These are phyloP conservation scores for Junonia oenone DNA, from an alignment of 2,888 invertebrate genomes.

Conservation along the genomic window DNA sequence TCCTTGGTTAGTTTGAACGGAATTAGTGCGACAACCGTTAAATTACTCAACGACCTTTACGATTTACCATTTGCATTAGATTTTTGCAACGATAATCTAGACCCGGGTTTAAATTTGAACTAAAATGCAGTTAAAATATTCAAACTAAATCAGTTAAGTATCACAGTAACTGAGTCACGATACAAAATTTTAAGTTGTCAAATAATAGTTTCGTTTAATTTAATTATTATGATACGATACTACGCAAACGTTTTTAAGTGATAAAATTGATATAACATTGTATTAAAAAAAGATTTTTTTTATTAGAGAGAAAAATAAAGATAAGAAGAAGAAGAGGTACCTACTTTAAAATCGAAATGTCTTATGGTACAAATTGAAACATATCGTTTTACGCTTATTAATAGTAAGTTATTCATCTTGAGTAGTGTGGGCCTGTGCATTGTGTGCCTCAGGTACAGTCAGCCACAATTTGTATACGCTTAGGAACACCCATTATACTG, in stretches of 20 bases:
- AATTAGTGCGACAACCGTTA: slow-evolving; percentile 13
- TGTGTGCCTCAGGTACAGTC: slow-evolving; percentile 1
- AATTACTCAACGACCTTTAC: slow-evolving; percentile 10
- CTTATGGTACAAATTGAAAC: too few species aligned
- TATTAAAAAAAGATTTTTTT: too few species aligned
- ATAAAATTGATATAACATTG: too few species aligned
- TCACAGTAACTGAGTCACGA: neutral
- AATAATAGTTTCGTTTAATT: neutral
- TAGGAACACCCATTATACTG: too few species aligned
- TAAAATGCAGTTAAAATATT: slow-evolving; percentile 4
- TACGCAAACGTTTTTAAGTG: too few species aligned
- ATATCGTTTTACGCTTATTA: slow-evolving; percentile 4
- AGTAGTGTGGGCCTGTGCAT: slow-evolving; percentile 9
- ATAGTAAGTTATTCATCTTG: slow-evolving; percentile 12
- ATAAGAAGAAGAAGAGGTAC: too few species aligned
- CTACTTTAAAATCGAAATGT: too few species aligned
- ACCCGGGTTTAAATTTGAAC: slow-evolving; percentile 4
- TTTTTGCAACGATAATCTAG: slow-evolving; percentile 21
- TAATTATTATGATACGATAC: too few species aligned
- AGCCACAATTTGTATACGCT: too few species aligned
- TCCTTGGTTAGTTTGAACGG: slow-evolving; percentile 13
- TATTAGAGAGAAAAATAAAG: too few species aligned
- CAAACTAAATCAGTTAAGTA: neutral
- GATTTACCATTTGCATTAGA: slow-evolving; percentile 16
- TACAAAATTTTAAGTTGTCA: neutral